Percentiles rank a stretch among this genome's conserved stretches.
phyloP scores from a whole-genome alignment of 1,140 invertebrate genomes.

The Idris sp. region DNA sequence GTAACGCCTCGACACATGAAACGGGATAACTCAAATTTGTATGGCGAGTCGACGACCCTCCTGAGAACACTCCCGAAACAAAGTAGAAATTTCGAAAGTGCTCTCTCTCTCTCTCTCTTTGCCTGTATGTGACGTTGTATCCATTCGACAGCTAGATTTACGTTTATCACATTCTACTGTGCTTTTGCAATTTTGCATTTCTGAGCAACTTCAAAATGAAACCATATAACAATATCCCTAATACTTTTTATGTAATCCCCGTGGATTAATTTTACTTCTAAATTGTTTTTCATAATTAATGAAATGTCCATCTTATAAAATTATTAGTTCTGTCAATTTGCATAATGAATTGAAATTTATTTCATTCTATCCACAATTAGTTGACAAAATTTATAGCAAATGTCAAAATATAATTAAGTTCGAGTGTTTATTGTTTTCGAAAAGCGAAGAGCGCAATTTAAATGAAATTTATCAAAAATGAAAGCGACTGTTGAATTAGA shows the following conservation, averaged over 20 bases:
- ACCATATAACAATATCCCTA: too few species aligned
- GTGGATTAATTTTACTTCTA: slow-evolving; percentile 11
- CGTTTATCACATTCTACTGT: slow-evolving; percentile 55
- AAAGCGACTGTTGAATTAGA: slow-evolving; percentile 25
- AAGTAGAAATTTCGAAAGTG: slow-evolving; percentile 63
- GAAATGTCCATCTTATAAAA: too few species aligned
- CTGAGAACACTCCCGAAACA: slow-evolving; percentile 62
- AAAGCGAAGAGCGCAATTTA: slow-evolving; percentile 33
- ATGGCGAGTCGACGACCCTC: slow-evolving; percentile 57
- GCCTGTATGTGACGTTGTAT: slow-evolving; percentile 49
- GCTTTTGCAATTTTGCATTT: slow-evolving; percentile 48
- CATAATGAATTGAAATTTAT: too few species aligned
- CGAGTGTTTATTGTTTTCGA: slow-evolving; percentile 34
- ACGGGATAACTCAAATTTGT: slow-evolving; percentile 63
- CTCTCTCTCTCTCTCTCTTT: slow-evolving; percentile 51
- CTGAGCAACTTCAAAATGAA: slow-evolving; percentile 21
- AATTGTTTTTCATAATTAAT: too few species aligned
- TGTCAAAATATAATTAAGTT: slow-evolving; percentile 25
- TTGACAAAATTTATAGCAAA: too few species aligned
- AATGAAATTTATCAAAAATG: slow-evolving; percentile 50
- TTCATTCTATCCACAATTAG: too few species aligned
- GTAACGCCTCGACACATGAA: slow-evolving; percentile 42
- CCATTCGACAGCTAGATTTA: slow-evolving; percentile 64
- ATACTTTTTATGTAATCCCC: slow-evolving; percentile 16
- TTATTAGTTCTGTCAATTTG: too few species aligned